These are phyloP conservation scores for Sinosuthora webbiana DNA, from an alignment of 2,113 vertebrate genomes.

Conservation along the genomic window DNA sequence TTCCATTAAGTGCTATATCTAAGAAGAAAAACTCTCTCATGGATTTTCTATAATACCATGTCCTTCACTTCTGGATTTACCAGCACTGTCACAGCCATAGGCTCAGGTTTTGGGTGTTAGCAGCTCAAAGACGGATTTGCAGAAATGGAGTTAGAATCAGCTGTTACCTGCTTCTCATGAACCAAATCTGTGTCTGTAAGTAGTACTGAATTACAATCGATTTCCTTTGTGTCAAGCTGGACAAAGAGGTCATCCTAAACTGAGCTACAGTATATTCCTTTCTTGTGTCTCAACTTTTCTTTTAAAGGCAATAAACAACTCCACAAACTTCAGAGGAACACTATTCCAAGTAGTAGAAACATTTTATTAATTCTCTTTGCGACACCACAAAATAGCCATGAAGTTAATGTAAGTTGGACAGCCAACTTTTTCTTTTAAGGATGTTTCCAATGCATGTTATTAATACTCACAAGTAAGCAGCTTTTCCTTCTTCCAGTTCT, in stretches of 20 bases:
- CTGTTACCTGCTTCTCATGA: neutral
- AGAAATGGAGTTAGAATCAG: neutral
- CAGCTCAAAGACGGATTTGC: neutral
- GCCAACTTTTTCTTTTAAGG: neutral
- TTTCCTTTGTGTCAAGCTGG: neutral
- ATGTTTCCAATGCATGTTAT: neutral
- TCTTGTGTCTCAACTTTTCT: neutral
- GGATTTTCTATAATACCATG: neutral
- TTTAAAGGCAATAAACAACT: neutral
- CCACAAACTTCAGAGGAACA: neutral
- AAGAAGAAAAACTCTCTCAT: neutral
- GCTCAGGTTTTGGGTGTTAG: neutral
- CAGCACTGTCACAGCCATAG: neutral
- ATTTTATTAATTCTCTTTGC: neutral
- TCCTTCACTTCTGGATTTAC: neutral
- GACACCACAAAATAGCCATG: neutral
- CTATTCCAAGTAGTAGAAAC: neutral
- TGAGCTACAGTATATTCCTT: neutral
- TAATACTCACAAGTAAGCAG: constrained; percentile 94
- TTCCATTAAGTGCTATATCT: neutral
- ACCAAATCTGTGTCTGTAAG: neutral
- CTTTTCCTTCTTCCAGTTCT: constrained; percentile 96
- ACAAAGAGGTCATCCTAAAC: neutral
- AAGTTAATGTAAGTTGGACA: neutral
- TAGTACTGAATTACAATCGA: neutral